phyloP scores from a whole-genome alignment of 2,113 vertebrate genomes.

The Gorsachius goisagi region DNA sequence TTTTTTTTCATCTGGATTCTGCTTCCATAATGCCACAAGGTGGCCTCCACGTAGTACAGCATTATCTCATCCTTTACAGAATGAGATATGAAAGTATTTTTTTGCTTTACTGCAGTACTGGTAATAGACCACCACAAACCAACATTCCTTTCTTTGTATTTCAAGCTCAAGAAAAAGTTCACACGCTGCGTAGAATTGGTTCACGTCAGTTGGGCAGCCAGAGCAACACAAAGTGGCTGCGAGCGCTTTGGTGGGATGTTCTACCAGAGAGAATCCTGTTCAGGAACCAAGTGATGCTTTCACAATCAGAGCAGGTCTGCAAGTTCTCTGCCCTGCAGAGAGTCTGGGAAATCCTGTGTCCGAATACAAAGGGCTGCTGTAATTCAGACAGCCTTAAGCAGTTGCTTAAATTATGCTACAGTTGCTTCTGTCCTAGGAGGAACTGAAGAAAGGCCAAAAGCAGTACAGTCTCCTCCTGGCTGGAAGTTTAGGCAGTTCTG shows the following conservation, averaged over 20 bases:
- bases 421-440: not conserved
- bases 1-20: not conserved
- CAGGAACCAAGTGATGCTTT: rapidly evolving
- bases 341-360: not conserved
- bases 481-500: not conserved
- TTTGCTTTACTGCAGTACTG: not conserved
- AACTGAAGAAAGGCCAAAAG: not conserved
- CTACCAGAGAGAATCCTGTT: not conserved
- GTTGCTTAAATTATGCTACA: not conserved
- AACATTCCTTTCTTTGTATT: not conserved
- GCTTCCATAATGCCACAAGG: not conserved
- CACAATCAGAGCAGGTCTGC: not conserved
- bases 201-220: not conserved
- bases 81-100: not conserved
- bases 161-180: not conserved
- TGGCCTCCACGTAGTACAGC: not conserved
- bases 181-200: not conserved
- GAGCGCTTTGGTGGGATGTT: not conserved
- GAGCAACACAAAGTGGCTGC: not conserved
- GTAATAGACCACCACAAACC: not conserved
- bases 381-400: not conserved
- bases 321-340: not conserved
- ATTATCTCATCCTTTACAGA: not conserved
- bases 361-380: not conserved
- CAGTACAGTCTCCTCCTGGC: not conserved